phyloP scores from a whole-genome alignment of 1,140 invertebrate species.

The Drosophila santomea region DNA sequence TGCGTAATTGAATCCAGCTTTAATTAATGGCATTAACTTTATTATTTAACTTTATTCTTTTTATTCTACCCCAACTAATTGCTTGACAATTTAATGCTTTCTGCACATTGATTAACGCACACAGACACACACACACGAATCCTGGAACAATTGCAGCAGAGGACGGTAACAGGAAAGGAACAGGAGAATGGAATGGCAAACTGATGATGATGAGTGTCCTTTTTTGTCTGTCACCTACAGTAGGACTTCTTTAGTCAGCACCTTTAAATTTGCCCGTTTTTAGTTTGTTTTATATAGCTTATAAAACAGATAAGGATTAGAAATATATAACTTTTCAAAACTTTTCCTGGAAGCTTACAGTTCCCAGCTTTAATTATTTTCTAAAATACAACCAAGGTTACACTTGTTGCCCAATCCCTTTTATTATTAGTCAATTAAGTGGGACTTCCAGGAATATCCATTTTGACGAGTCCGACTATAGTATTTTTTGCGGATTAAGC shows the following conservation, averaged over 20 bases:
- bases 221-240: constrained; percentile 1
- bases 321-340: too few relatives aligned
- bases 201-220: background rate
- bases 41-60: too few relatives aligned
- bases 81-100: constrained; percentile 24
- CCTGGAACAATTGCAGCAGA: background rate
- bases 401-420: background rate
- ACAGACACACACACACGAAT: background rate
- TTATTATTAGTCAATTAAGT: constrained; percentile 4
- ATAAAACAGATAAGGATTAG: too few relatives aligned
- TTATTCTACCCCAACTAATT: constrained; percentile 18
- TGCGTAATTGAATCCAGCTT: constrained; percentile 37
- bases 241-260: background rate
- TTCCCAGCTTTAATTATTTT: too few relatives aligned
- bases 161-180: constrained; percentile 1
- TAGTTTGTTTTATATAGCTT: background rate
- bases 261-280: background rate
- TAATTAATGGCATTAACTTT: constrained; percentile 39
- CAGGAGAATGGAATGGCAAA: constrained; percentile 1
- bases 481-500: constrained; percentile 35
- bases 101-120: constrained; percentile 13
- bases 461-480: constrained; percentile 8
- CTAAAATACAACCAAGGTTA: too few relatives aligned
- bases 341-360: too few relatives aligned
- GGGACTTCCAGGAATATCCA: constrained; percentile 1